A percentile compares a stretch with the other conserved stretches of the same genome.
phyloP scores from a whole-genome alignment of 2,113 vertebrate species.

The Embiotoca jacksoni region DNA sequence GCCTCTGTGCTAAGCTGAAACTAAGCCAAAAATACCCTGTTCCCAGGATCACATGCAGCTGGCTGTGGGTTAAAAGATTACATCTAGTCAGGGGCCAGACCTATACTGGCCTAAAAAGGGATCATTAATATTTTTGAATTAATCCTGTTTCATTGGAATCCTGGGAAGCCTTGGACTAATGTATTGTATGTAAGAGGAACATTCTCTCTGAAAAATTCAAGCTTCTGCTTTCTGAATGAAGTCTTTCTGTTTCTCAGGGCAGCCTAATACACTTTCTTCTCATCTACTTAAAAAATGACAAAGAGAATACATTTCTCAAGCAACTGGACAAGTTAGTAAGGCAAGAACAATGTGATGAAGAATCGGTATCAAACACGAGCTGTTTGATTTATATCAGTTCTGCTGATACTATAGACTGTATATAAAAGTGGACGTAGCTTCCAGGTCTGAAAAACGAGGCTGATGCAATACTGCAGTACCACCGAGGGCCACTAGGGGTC shows the following conservation, averaged over 20 bases:
- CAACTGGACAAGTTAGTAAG: too few relatives aligned
- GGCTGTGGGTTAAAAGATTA: constrained; percentile 4
- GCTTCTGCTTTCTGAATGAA: background rate
- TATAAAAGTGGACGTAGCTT: too few relatives aligned
- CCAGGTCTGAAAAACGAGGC: too few relatives aligned
- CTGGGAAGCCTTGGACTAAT: constrained; percentile 14
- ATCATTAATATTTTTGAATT: constrained; percentile 49
- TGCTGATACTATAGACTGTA: too few relatives aligned
- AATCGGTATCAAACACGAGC: too few relatives aligned
- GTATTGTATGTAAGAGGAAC: constrained; percentile 9
- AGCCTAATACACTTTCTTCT: background rate
- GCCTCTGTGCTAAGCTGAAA: background rate
- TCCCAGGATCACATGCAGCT: background rate
- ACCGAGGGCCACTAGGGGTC: too few relatives aligned
- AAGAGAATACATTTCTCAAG: background rate
- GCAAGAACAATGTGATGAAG: too few relatives aligned
- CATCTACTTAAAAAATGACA: background rate
- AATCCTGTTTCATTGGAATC: constrained; percentile 26
- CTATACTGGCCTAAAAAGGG: constrained; percentile 18
- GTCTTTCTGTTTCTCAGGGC: background rate
- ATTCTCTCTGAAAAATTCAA: background rate
- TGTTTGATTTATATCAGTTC: too few relatives aligned
- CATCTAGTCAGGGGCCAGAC: background rate
- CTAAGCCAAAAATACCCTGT: background rate
- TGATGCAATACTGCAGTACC: too few relatives aligned